Conservation (phyloP, 2,797 vertebrate genomes). For the Sparidentex hasta region DNA sequence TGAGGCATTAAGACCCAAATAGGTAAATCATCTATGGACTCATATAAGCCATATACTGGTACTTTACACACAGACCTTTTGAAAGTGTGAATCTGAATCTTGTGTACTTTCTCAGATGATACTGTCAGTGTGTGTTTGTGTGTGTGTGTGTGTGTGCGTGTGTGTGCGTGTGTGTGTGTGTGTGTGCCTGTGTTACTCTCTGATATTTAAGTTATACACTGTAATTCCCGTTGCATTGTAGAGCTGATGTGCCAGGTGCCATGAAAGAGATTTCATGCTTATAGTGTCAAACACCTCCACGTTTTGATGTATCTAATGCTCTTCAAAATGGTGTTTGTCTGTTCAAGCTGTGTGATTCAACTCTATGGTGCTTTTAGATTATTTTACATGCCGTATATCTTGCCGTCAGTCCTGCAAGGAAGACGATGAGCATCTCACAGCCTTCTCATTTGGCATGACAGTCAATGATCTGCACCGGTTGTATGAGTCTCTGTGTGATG, state of each 20-base stretch:
- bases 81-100: conserved; percentile 42
- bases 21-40: conserved; percentile 17
- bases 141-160: conserved; percentile 1
- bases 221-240: conserved; percentile 50
- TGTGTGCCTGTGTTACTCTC: conserved; percentile 9
- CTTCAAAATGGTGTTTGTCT: conserved; percentile 33
- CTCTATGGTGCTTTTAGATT: conserved; percentile 32
- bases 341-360: conserved; percentile 41
- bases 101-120: conserved; percentile 32
- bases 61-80: conserved; percentile 18
- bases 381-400: conserved; percentile 43
- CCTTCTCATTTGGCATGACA: conserved; percentile 35
- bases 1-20: conserved; percentile 6
- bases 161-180: conserved; percentile 5
- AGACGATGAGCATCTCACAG: conserved; percentile 30
- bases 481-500: conserved; percentile 26
- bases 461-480: conserved; percentile 31
- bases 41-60: conserved; percentile 36
- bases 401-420: conserved; percentile 37
- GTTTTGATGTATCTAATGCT: conserved; percentile 35
- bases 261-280: conserved; percentile 45
- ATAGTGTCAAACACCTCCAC: conserved; percentile 42
- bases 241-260: conserved; percentile 51
- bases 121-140: conserved; percentile 7
- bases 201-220: conserved; percentile 70